Evolutionary conservation across 2,797 vertebrate species (phyloP), one percentile per base, ranked within the genome.

Genomic region (Hybognathus amarus): DNA sequence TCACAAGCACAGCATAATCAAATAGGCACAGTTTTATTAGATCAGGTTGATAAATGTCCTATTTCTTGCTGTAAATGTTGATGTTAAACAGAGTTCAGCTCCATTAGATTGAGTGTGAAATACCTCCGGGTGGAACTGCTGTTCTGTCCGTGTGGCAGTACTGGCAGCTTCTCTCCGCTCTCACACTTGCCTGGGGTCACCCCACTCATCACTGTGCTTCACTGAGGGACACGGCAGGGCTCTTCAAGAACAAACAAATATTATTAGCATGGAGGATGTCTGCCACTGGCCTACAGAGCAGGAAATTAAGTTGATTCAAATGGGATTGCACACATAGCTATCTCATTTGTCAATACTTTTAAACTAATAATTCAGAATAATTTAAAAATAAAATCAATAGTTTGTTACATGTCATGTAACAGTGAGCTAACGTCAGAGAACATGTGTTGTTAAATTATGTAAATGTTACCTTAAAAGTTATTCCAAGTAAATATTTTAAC

Each of bases 51-150:
- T 71, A 13, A 42, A 64, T 27, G 36, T 11, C 22, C 33, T 11
- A 56, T 33, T 59, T 76, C 33, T 40, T 27, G 9, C 36, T 6
- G 54, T 24, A 42, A 76, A 76, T 11, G 13, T n/a, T 61, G 74
- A 61, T 36, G 69, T 61, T 50, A n/a, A 63, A 50, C 69, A 82
- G 75, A 77, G 40, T 64, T 6, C 38, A 45, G 38, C 18, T 30
- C 5, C 76, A 15, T 68, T 68, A 68, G 30, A 47, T 22, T 22
- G 76, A 61, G 54, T 20, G 52, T 45, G 45, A 54, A 24, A 22
- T 91, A 99, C 98, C 98, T 99, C 98, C 0, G 98, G 98, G 86
- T 99, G 98, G 89, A 99, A 99, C 89, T 99, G 98, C 87, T 99
- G 98, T 7, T 99, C 98, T 5, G 98, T 99, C 86, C 98, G 97